Base-by-base conservation (phyloP, 2,888 invertebrate species). In the Plagodis dolabraria region DNA sequence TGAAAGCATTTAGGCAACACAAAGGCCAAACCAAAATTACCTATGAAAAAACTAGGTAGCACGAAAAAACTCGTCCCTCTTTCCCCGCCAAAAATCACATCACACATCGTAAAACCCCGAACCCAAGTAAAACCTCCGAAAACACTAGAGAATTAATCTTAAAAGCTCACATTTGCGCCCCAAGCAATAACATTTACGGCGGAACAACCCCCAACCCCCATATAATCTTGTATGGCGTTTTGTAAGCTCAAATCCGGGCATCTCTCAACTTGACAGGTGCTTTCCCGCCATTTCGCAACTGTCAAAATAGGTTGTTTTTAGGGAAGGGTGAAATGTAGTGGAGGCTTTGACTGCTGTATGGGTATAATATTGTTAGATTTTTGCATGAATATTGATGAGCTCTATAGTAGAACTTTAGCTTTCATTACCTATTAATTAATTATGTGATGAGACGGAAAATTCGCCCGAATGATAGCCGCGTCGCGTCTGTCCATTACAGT, bases 241-340 rank as follows among this genome's bases (percentile, higher is more conserved):
- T 87, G 85, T 82, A 78, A 82, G 77, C 80, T 75, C 75, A 87
- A 87, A 87, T 86, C 87, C 80, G 75, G 75, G 74, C 75, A 86
- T 86, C 79, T 72, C 74, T 84, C 83, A 80, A 75, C 65, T 67
- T 87, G 90, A 86, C 88, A 86, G 80, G 80, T 77, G 79, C 74
- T 80, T 76, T 67, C 68, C 77, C 83, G 82, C 82, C 83, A 83
- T 83, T 85, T 82, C 64, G 79, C 69, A 82, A 80, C 79, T 82
- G 88, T 87, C 86, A 87, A 80, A 85, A 12, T 73, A 69, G 77
- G 75, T 75, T 80, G 78, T 83, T 84, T 83, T 82, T 76, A 71
- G 68, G 55, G 65, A 65, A 53, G 63, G 66, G 71, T 67, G 52
- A 44, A 33, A 49, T 50, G 50, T 61, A 52, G 44, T 53, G 9